phyloP scores from a whole-genome alignment of 2,888 invertebrate species.

The Pyrrhosoma nymphula region DNA sequence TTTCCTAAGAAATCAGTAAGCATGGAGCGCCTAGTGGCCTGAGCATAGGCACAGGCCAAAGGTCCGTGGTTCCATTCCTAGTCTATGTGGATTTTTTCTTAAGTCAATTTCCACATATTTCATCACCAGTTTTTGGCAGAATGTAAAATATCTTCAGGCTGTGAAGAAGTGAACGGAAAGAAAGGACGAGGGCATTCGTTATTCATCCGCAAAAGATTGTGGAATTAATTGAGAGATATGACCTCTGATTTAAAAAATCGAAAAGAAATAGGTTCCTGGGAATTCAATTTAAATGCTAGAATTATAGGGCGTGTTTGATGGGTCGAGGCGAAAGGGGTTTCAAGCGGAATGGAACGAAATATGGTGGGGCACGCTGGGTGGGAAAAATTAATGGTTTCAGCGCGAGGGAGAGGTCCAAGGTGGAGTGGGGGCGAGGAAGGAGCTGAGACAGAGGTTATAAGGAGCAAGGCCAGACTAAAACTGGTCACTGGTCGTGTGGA shows the following conservation, averaged over 20 bases:
- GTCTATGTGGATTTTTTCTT: too few species aligned
- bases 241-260: constrained; percentile 16
- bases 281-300: constrained; percentile 1
- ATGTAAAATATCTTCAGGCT: too few species aligned
- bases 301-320: background rate
- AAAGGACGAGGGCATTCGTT: too few species aligned
- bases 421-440: background rate
- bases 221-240: constrained; percentile 3
- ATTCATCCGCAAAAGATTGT: background rate
- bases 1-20: too few species aligned
- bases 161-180: too few species aligned
- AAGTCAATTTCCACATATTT: too few species aligned
- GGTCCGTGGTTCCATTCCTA: too few species aligned
- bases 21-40: too few species aligned
- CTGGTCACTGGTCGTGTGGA: background rate
- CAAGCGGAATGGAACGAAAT: background rate
- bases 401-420: background rate
- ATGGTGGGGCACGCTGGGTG: background rate
- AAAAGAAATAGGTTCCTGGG: background rate
- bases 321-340: background rate
- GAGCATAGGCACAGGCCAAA: too few species aligned
- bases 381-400: too few species aligned
- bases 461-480: background rate
- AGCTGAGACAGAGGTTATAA: background rate
- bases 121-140: too few species aligned